Evolutionary conservation across 1,140 invertebrate species (phyloP).

Genomic region (Trigoniulus corallinus): DNA sequence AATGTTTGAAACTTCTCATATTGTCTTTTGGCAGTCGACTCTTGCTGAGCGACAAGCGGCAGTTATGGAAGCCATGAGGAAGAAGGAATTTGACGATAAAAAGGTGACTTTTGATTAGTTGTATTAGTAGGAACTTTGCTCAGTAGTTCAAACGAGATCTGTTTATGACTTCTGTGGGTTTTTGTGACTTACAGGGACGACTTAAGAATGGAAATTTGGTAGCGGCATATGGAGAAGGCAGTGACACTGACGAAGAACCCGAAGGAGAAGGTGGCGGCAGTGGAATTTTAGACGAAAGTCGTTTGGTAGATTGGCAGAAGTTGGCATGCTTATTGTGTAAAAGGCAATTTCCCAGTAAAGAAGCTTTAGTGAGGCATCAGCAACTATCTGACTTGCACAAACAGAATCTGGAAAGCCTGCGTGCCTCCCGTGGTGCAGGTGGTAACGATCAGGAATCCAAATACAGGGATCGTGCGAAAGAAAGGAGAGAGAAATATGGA

Average conservation of each 20-base stretch:
- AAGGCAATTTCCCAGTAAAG: constrained; percentile 75
- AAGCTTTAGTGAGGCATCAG: constrained; percentile 68
- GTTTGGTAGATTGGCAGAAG: constrained; percentile 69
- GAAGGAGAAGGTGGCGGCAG: constrained; percentile 20
- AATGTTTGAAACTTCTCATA: constrained; percentile 3
- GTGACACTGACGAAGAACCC: constrained; percentile 42
- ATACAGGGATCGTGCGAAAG: constrained; percentile 91
- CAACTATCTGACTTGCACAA: constrained; percentile 91
- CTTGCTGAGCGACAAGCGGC: constrained; percentile 5
- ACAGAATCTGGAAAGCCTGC: constrained; percentile 56
- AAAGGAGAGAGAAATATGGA: constrained; percentile 84
- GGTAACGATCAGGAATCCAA: constrained; percentile 20
- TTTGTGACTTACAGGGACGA: background rate
- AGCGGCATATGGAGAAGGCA: constrained; percentile 56
- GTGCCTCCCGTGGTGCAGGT: constrained; percentile 9
- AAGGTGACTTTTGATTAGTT: background rate
- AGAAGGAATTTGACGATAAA: constrained; percentile 9
- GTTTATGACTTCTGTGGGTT: background rate
- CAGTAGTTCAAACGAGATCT: background rate
- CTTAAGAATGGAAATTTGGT: constrained; percentile 34
- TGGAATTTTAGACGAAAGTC: constrained; percentile 34
- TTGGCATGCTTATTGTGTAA: constrained; percentile 91
- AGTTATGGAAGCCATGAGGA: constrained; percentile 6
- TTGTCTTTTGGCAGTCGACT: background rate
- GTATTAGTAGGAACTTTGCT: background rate